Evolutionary conservation across 2,888 invertebrate genomes (phyloP).

Genomic region (Hypomecis punctinalis): DNA sequence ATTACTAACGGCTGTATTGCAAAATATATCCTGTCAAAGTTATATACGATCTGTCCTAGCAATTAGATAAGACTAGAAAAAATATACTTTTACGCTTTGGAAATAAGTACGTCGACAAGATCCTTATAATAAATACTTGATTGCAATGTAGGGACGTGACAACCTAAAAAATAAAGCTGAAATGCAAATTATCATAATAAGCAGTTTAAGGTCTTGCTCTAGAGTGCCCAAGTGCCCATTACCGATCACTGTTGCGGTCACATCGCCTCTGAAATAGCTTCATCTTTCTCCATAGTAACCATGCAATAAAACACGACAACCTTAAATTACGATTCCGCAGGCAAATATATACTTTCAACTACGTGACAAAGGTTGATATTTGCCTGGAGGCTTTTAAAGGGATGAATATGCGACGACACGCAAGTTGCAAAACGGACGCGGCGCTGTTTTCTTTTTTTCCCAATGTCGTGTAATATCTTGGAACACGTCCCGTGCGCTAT

Average conservation of each 20-base stretch:
- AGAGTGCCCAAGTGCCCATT: constrained; percentile 37
- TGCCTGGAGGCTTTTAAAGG: constrained; percentile 34
- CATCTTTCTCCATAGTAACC: constrained; percentile 22
- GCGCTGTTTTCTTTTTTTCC: constrained; percentile 58
- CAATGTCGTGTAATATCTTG: constrained; percentile 59
- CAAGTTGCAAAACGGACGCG: constrained; percentile 53
- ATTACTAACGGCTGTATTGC: too few species aligned
- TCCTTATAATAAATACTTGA: too few species aligned
- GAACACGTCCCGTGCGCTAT: constrained; percentile 61
- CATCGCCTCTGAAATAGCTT: constrained; percentile 28
- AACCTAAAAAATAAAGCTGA: neutral
- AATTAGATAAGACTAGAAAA: too few species aligned
- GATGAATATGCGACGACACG: constrained; percentile 64
- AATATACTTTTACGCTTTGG: too few species aligned
- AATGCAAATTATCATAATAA: constrained; percentile 34
- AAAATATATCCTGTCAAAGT: too few species aligned
- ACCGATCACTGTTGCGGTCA: constrained; percentile 32
- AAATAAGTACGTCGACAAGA: too few species aligned
- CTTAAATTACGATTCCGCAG: constrained; percentile 14
- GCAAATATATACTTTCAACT: constrained; percentile 35
- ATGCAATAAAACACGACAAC: constrained; percentile 15
- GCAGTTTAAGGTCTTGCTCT: constrained; percentile 41
- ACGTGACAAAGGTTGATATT: constrained; percentile 40
- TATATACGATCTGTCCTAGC: too few species aligned
- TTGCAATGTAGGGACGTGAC: neutral